Base-by-base conservation (phyloP, 2,888 invertebrate genomes). In the Drosophila robusta region DNA sequence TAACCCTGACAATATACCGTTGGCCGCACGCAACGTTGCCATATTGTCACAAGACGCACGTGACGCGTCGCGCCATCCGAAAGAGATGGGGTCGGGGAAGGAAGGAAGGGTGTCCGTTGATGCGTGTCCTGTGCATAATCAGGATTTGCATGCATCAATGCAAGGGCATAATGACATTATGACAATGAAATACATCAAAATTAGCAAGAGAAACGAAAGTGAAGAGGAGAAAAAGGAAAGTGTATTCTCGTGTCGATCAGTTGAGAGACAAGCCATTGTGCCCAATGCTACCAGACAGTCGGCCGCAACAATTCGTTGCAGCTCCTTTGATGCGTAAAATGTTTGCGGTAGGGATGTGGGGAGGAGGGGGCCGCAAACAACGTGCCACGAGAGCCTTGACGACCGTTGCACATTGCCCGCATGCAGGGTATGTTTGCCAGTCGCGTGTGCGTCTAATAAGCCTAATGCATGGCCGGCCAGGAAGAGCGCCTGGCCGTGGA, bases 101-200 rank as follows among this genome's bases (percentile, higher is more conserved):
- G n/a, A n/a, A n/a, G n/a, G 66, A 12, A 34, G 71, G 62, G 70
- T 58, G 69, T 55, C 66, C 68, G 61, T 70, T 81, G 88, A 85
- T 70, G 89, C 88, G 82, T 89, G 79, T 85, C 68, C 89, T 61
- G 67, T 73, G 66, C 66, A 85, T 82, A 89, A 89, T 87, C 89
- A 61, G 87, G 88, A 89, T 87, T 87, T 84, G 84, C 86, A 89
- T 85, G 88, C 89, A 89, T 81, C 85, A 76, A 78, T 70, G 75
- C 70, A 54, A 78, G 69, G 36, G 62, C 67, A 68, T 68, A 78
- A 80, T 78, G 63, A 69, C 60, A 87, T 74, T 75, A 69, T 54
- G 80, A 63, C 67, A 66, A 66, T 62, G 65, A 55, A 74, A 77
- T 77, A 62, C 66, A 87, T 65, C 78, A 71, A 73, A 75, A 75